These are phyloP conservation scores for Melangyna quadrimaculata DNA, from an alignment of 2,888 invertebrate species.

Conservation along the genomic window DNA sequence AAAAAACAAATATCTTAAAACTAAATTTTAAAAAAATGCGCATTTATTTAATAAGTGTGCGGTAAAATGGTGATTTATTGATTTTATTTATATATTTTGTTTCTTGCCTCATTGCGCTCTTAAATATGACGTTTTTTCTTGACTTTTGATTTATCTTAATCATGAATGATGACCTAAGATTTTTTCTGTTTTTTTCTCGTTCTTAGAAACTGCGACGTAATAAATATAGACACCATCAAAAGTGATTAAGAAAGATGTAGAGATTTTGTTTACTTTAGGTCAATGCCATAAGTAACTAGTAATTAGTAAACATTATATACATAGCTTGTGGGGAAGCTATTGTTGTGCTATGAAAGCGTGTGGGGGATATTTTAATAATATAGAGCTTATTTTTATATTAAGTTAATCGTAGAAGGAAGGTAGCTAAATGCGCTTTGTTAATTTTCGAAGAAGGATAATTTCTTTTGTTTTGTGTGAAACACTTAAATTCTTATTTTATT, in stretches of 20 bases:
- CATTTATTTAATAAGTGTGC: conserved; percentile 5
- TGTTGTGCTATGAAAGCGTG: background rate
- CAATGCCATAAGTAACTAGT: background rate
- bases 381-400: background rate
- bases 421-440: background rate
- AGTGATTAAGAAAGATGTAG: background rate
- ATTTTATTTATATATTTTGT: background rate
- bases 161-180: conserved; percentile 13
- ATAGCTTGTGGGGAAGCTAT: background rate
- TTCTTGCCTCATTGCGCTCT: background rate
- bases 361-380: background rate
- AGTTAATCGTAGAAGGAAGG: background rate
- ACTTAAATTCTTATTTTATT: background rate
- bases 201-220: background rate
- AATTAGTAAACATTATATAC: background rate
- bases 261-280: conserved; percentile 1
- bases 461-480: background rate
- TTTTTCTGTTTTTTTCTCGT: background rate
- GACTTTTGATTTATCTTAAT: background rate
- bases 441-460: background rate
- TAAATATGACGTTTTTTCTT: conserved; percentile 1
- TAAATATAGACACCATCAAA: background rate
- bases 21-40: background rate
- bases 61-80: conserved; percentile 19
- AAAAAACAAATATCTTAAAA: conserved; percentile 7